Conservation (phyloP, 2,113 vertebrate species). For the Thalassoma bifasciatum region DNA sequence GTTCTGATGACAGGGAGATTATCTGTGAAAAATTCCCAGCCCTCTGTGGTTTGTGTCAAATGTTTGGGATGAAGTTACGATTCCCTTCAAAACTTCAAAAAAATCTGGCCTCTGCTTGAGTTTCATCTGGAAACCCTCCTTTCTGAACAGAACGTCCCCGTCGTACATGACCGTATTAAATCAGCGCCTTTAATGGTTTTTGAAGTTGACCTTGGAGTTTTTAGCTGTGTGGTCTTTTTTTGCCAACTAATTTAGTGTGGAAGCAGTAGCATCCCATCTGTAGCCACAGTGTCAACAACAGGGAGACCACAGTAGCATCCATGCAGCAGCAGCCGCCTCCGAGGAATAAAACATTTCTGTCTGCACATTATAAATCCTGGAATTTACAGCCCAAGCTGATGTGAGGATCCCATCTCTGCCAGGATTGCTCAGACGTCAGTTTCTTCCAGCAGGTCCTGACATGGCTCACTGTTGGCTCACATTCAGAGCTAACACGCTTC, state of each 20-base stretch:
- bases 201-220: too few relatives aligned
- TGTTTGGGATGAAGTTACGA: background rate
- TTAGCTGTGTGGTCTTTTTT: too few relatives aligned
- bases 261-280: conserved; percentile 4
- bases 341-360: background rate
- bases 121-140: too few relatives aligned
- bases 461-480: conserved; percentile 13
- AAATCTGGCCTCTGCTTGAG: background rate
- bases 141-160: too few relatives aligned
- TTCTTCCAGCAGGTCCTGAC: conserved; percentile 41
- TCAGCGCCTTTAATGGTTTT: background rate
- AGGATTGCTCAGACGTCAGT: conserved; percentile 5
- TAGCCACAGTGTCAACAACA: background rate
- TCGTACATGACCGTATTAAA: background rate
- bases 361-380: background rate
- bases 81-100: background rate
- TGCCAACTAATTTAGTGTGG: background rate
- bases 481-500: conserved; percentile 11
- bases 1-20: background rate
- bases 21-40: conserved; percentile 14
- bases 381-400: background rate
- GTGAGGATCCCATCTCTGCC: background rate
- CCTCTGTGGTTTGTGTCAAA: conserved; percentile 3
- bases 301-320: conserved; percentile 10
- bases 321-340: background rate